Evolutionary conservation across 2,888 invertebrate genomes (phyloP), one percentile per base, ranked within the genome.

Genomic region (Loripinus fragilis): DNA sequence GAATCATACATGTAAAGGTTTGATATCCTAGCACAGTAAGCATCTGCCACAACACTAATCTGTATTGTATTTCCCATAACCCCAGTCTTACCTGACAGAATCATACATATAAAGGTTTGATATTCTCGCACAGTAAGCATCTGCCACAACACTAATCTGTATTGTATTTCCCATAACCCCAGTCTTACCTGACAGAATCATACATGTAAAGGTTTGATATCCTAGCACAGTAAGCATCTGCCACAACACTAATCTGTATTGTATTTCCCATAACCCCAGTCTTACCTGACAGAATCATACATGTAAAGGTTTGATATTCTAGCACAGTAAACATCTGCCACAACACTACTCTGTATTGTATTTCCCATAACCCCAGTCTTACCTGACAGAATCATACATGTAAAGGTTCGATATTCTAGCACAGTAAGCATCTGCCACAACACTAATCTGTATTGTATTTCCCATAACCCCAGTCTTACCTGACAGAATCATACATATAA

Each of bases 51-150:
- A 71, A 96, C 93, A 82, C 96, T 95, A 88, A 96, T 96, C 93
- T 98, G 98, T 69, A 99, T 95, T 33, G 97, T 96, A n/a, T n/a
- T n/a, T n/a, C n/a, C n/a, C n/a, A n/a, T n/a, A n/a, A n/a, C n/a
- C n/a, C n/a, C n/a, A 45, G 17, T 45, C 83, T 87, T 91, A 96
- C 96, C 96, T 95, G 68, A 97, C 94, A 78, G 95, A 95, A 94
- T 97, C 96, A 94, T 98, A 98, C 89, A 96, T 96, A 87, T 96
- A 95, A 96, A 98, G 97, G 90, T 97, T 97, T 73, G 96, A 96
- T 0, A 98, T 95, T 85, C 96, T 95, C 45, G 97, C 96, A 20
- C 97, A 97, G 95, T 97, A 98, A 84, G 97, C 95, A 5, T 94
- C 94, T 68, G 95, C 95, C 66, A 97, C 92, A 71, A 96, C 93